These are phyloP conservation scores for Pithys albifrons DNA, from an alignment of 2,113 vertebrate genomes.

Conservation along the genomic window DNA sequence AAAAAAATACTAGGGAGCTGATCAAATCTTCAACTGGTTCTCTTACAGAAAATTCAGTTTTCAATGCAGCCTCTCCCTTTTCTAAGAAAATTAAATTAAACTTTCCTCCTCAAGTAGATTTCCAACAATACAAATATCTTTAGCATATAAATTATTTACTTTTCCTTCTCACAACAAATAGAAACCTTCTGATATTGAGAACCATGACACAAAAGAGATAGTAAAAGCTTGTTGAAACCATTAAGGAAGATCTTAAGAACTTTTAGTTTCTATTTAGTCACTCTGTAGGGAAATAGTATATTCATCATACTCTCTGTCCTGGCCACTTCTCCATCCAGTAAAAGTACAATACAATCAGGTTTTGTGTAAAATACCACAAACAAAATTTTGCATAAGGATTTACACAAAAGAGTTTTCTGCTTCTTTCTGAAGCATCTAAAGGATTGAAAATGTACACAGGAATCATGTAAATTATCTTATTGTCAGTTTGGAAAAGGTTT, in stretches of 20 bases:
- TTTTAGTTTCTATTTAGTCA: neutral
- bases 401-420: neutral
- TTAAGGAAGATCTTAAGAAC: neutral
- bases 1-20: neutral
- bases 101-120: neutral
- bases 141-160: neutral
- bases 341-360: neutral
- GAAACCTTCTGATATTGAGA: neutral
- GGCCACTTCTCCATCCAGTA: neutral
- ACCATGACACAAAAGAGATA: neutral
- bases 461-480: neutral
- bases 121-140: neutral
- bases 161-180: neutral
- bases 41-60: neutral
- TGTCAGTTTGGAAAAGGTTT: neutral
- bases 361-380: neutral
- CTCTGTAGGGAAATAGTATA: neutral
- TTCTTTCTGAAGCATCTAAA: constrained; percentile 6
- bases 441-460: constrained; percentile 12
- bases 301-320: neutral
- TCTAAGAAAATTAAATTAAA: neutral
- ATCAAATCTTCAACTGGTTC: neutral
- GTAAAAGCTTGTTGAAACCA: neutral
- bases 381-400: neutral
- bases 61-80: neutral